These are phyloP conservation scores for Thamnaconus septentrionalis DNA, from an alignment of 2,113 vertebrate species.

Conservation along the genomic window DNA sequence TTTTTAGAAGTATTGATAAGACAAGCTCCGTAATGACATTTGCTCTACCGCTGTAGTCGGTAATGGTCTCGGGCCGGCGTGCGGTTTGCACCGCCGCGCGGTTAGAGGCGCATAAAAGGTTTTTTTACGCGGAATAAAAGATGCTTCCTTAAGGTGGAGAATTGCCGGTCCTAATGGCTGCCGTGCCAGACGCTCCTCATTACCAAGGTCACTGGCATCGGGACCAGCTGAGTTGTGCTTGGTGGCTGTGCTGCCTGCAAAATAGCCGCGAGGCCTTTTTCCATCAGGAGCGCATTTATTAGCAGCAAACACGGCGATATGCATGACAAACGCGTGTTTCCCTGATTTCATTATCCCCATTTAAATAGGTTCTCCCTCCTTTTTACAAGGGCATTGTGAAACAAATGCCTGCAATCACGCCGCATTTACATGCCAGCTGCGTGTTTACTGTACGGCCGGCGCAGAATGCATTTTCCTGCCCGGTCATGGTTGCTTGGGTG, in stretches of 20 bases:
- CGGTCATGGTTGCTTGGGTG: conserved; percentile 28
- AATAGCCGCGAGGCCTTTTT: conserved; percentile 41
- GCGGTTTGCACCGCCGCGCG: conserved; percentile 37
- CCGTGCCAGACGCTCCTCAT: conserved; percentile 57
- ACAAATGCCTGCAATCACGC: conserved; percentile 14
- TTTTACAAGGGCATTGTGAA: conserved; percentile 2
- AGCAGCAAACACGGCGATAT: conserved; percentile 32
- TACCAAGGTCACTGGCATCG: conserved; percentile 59
- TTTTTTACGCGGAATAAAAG: conserved; percentile 57
- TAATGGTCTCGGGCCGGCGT: conserved; percentile 41
- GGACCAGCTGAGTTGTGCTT: conserved; percentile 59
- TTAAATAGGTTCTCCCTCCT: conserved; percentile 17
- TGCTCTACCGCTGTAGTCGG: conserved; percentile 53
- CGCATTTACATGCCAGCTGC: conserved; percentile 3
- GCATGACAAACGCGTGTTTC: conserved; percentile 27
- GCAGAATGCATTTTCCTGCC: conserved; percentile 29
- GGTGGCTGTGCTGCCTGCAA: conserved; percentile 36
- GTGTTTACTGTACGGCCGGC: conserved; percentile 22
- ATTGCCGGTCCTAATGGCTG: conserved; percentile 58
- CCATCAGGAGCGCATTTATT: conserved; percentile 39
- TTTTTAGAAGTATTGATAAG: conserved; percentile 72
- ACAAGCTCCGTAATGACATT: conserved; percentile 63
- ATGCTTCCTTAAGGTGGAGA: conserved; percentile 56
- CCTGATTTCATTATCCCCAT: conserved; percentile 30
- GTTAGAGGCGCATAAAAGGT: conserved; percentile 52